phyloP scores from a whole-genome alignment of 2,888 invertebrate genomes.

The Creontiades dilutus region DNA sequence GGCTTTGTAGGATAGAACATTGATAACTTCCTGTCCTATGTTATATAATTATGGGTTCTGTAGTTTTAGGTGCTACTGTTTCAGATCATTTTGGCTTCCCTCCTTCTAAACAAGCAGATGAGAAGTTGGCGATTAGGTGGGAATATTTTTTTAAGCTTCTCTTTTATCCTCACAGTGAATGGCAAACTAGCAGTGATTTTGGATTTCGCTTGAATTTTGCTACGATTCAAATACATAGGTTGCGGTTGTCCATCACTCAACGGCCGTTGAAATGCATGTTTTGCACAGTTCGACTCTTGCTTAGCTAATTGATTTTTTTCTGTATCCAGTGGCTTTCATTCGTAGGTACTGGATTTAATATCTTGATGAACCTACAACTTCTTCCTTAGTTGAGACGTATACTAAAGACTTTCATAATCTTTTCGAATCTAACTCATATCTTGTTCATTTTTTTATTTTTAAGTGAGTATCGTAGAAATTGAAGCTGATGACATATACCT shows the following conservation, averaged over 20 bases:
- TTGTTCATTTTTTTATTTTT: too few relatives aligned
- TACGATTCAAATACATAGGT: background rate
- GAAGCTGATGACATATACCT: too few relatives aligned
- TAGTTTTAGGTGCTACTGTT: slow-evolving; percentile 43
- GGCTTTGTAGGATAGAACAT: too few relatives aligned
- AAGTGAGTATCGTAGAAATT: too few relatives aligned
- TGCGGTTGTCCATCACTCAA: background rate
- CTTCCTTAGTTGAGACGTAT: too few relatives aligned
- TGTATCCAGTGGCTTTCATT: background rate
- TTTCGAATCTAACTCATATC: too few relatives aligned
- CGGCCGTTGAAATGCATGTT: slow-evolving; percentile 20
- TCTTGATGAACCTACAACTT: too few relatives aligned
- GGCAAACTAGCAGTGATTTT: slow-evolving; percentile 1
- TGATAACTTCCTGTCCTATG: background rate
- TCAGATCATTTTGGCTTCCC: slow-evolving; percentile 48
- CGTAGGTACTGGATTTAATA: too few relatives aligned
- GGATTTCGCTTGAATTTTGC: background rate
- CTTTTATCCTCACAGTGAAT: slow-evolving; percentile 23
- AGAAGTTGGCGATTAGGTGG: slow-evolving; percentile 46
- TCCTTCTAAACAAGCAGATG: slow-evolving; percentile 13
- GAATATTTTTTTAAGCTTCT: slow-evolving; percentile 25
- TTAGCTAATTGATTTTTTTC: slow-evolving; percentile 22
- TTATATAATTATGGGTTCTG: slow-evolving; percentile 37
- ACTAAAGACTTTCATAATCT: too few relatives aligned
- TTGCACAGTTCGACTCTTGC: slow-evolving; percentile 9